These are phyloP conservation scores for Cecropterus lyciades DNA, from an alignment of 1,140 invertebrate species.

Conservation along the genomic window DNA sequence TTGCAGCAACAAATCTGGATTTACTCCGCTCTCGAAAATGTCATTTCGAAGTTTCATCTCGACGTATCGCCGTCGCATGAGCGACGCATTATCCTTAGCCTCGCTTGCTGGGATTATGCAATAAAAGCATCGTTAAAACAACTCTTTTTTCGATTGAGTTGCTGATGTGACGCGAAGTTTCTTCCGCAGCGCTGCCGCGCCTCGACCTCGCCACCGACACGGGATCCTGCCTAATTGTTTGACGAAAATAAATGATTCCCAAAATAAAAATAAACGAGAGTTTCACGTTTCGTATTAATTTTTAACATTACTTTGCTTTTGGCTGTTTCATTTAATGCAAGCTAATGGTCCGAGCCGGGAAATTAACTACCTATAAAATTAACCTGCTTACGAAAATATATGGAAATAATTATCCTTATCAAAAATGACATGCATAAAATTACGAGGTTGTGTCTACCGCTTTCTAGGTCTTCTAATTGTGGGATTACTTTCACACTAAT, in stretches of 20 bases:
- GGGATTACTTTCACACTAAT: too few relatives aligned
- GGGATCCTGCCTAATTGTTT: slow-evolving; percentile 70
- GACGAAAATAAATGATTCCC: slow-evolving; percentile 80
- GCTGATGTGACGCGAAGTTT: slow-evolving; percentile 68
- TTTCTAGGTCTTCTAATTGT: too few relatives aligned
- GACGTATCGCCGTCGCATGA: slow-evolving; percentile 55
- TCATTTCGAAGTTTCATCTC: slow-evolving; percentile 70
- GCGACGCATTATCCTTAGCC: slow-evolving; percentile 60
- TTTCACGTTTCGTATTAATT: slow-evolving; percentile 71
- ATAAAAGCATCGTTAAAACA: slow-evolving; percentile 66
- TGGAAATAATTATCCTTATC: too few relatives aligned
- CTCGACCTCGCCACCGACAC: slow-evolving; percentile 53
- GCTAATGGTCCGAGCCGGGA: slow-evolving; percentile 50
- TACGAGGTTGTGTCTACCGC: too few relatives aligned
- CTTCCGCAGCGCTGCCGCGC: slow-evolving; percentile 54
- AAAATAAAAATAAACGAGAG: slow-evolving; percentile 77
- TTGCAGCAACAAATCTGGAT: slow-evolving; percentile 78
- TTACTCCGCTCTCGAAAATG: slow-evolving; percentile 72
- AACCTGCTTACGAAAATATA: not conserved
- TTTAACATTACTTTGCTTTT: slow-evolving; percentile 62
- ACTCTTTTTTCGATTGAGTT: slow-evolving; percentile 54
- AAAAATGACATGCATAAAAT: too few relatives aligned
- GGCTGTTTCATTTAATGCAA: slow-evolving; percentile 48
- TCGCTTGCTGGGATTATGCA: slow-evolving; percentile 68
- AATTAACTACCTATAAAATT: slow-evolving; percentile 23